Evolutionary conservation across 2,888 invertebrate genomes (phyloP).

Genomic region (Drosophila emarginata): DNA sequence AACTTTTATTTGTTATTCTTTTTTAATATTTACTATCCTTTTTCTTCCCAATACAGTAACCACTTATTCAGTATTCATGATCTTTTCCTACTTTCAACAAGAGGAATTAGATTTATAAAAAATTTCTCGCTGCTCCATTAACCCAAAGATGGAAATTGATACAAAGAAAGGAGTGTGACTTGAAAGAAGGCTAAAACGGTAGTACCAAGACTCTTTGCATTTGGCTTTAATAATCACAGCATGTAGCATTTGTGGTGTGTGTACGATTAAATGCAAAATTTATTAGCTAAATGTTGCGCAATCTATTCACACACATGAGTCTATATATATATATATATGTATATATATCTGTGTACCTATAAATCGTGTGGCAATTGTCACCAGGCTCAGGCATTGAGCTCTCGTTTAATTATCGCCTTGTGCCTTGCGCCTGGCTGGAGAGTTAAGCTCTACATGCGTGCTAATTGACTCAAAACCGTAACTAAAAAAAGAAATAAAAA

Average conservation of each 20-base stretch:
- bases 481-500: neutral
- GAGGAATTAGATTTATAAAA: slow-evolving; percentile 3
- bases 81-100: slow-evolving; percentile 29
- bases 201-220: slow-evolving; percentile 27
- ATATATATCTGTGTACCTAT: slow-evolving; percentile 35
- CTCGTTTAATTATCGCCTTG: slow-evolving; percentile 66
- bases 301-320: slow-evolving; percentile 40
- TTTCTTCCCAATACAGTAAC: slow-evolving; percentile 19
- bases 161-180: neutral
- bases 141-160: slow-evolving; percentile 17
- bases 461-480: slow-evolving; percentile 66
- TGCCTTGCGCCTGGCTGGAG: slow-evolving; percentile 56
- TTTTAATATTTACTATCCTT: too few relatives aligned
- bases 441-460: slow-evolving; percentile 69
- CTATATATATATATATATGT: neutral
- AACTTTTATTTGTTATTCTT: too few relatives aligned
- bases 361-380: slow-evolving; percentile 72
- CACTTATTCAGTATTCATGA: neutral
- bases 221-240: slow-evolving; percentile 57
- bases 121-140: slow-evolving; percentile 32
- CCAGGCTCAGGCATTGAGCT: slow-evolving; percentile 41
- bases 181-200: slow-evolving; percentile 35
- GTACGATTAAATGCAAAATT: slow-evolving; percentile 65
- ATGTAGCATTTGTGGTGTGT: slow-evolving; percentile 62
- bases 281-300: slow-evolving; percentile 70